Evolutionary conservation across 2,113 vertebrate species (phyloP), one percentile per base, ranked within the genome.

Genomic region (Charina bottae): DNA sequence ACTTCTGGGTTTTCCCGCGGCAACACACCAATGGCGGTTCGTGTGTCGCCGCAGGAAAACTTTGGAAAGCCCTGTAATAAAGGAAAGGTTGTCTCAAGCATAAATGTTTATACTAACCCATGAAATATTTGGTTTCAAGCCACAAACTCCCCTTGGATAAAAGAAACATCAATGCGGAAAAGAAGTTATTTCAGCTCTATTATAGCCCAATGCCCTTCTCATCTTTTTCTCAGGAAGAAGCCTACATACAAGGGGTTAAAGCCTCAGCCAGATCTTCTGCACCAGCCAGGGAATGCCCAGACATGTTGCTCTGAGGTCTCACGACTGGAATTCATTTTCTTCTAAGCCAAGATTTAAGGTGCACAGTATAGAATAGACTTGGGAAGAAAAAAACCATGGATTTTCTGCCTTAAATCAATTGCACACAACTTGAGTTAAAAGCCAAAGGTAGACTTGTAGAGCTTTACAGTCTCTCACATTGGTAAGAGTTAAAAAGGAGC

Each of bases 11-110:
- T n/a, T n/a, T n/a, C n/a, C n/a, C n/a, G n/a, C n/a, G n/a, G n/a
- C n/a, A n/a, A n/a, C n/a, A n/a, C n/a, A n/a, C n/a, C n/a, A n/a
- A n/a, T n/a, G n/a, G n/a, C n/a, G n/a, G n/a, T n/a, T n/a, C n/a
- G n/a, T n/a, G n/a, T n/a, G n/a, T n/a, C n/a, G n/a, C n/a, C n/a
- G n/a, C n/a, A n/a, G n/a, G n/a, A n/a, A n/a, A n/a, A n/a, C n/a
- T n/a, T n/a, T n/a, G n/a, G n/a, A n/a, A n/a, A n/a, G n/a, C n/a
- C n/a, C n/a, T n/a, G n/a, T 54, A 0, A 9, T 23, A 85, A 49
- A 94, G 11, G 15, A 90, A 12, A 26, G 89, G 60, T 83, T 96
- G 24, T 94, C 88, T 94, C 59, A 60, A 78, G 26, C 53, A 19
- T 12, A 0, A 11, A 1, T 42, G 60, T 8, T 85, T 78, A 83